Percentiles rank a stretch among this genome's conserved stretches.
phyloP scores from a whole-genome alignment of 1,140 invertebrate genomes.

The Leptoteleia sp. region DNA sequence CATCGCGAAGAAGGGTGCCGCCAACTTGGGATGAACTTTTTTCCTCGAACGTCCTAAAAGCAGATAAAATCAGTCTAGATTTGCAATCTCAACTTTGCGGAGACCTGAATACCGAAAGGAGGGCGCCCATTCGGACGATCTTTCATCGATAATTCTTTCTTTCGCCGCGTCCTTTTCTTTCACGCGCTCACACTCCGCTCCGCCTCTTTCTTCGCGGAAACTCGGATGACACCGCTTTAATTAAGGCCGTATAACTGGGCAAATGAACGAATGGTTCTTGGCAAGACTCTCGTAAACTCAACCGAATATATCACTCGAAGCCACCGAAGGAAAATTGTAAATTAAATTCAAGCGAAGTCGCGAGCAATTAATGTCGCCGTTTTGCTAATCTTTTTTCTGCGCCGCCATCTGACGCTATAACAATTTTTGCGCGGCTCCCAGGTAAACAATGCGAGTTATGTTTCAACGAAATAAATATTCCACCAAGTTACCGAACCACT shows the following conservation, averaged over 20 bases:
- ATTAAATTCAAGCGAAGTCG: slow-evolving; percentile 69
- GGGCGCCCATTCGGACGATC: slow-evolving; percentile 45
- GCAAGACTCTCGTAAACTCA: slow-evolving; percentile 67
- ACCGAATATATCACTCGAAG: slow-evolving; percentile 68
- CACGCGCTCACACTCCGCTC: not conserved
- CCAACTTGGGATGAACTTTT: slow-evolving; percentile 52
- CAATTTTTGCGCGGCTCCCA: slow-evolving; percentile 24
- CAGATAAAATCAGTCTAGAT: slow-evolving; percentile 65
- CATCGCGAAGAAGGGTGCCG: slow-evolving; percentile 19
- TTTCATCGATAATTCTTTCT: slow-evolving; percentile 64
- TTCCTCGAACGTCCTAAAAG: slow-evolving; percentile 45
- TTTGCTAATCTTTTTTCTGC: slow-evolving; percentile 52
- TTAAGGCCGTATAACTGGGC: slow-evolving; percentile 70
- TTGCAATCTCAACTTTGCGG: slow-evolving; percentile 63
- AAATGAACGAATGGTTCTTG: slow-evolving; percentile 66
- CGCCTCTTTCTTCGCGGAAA: slow-evolving; percentile 48
- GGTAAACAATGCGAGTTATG: slow-evolving; percentile 34
- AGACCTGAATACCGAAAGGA: slow-evolving; percentile 61
- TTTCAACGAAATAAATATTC: no score
- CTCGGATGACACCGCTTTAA: slow-evolving; percentile 72
- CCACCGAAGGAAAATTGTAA: slow-evolving; percentile 68
- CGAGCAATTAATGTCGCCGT: slow-evolving; percentile 70
- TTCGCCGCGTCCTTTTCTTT: slow-evolving; percentile 36
- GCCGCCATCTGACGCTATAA: slow-evolving; percentile 36
- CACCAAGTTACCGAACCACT: no score